A percentile compares a stretch with the other conserved stretches of the same genome.
Conservation (phyloP, 2,113 vertebrate genomes). For the Nibea albiflora region DNA sequence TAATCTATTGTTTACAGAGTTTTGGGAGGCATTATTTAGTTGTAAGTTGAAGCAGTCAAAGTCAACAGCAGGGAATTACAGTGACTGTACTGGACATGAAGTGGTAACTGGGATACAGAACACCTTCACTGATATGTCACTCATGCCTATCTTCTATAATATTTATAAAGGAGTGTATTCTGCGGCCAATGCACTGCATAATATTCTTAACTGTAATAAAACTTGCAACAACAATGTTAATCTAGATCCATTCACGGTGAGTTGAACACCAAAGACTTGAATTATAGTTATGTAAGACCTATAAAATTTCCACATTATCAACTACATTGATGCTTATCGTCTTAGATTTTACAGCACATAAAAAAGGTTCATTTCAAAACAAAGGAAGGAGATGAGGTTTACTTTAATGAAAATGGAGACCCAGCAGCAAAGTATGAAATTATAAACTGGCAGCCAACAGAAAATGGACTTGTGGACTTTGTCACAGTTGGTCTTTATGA, state of each 20-base stretch:
- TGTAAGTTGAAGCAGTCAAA: constrained; percentile 63
- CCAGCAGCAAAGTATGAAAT: too few relatives aligned
- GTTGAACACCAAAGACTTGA: background rate
- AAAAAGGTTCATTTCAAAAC: constrained; percentile 72
- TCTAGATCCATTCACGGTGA: constrained; percentile 69
- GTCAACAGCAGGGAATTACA: background rate
- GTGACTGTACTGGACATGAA: constrained; percentile 75
- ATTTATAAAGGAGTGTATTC: constrained; percentile 83
- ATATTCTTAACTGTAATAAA: constrained; percentile 65
- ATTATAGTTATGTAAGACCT: background rate
- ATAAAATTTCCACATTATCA: background rate
- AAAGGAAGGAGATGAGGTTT: constrained; percentile 77
- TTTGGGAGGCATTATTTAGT: constrained; percentile 79
- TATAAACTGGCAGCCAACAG: too few relatives aligned
- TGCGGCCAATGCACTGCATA: constrained; percentile 78
- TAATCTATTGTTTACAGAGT: constrained; percentile 70
- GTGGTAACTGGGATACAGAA: constrained; percentile 70
- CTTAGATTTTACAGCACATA: constrained; percentile 11
- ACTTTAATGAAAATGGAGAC: constrained; percentile 47
- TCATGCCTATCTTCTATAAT: constrained; percentile 81
- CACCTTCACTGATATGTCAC: constrained; percentile 81
- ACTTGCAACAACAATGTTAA: constrained; percentile 62
- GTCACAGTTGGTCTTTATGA: too few relatives aligned
- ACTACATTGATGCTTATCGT: too few relatives aligned
- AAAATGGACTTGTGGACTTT: too few relatives aligned